These are phyloP conservation scores for Alligator mississippiensis DNA, from an alignment of 2,113 vertebrate species.

Conservation along the genomic window DNA sequence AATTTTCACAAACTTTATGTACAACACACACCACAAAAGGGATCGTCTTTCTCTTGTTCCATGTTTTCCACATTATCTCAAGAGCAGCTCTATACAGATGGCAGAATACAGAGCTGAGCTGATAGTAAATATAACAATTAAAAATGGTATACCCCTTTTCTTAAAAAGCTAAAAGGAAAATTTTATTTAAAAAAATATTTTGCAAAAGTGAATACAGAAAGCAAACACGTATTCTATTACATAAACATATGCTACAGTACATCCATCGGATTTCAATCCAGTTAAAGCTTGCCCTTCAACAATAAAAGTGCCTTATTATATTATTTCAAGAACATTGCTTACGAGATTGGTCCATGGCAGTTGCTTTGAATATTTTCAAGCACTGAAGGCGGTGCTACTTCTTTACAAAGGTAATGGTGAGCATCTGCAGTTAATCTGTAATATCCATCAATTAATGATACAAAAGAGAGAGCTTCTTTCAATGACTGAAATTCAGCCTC, in stretches of 20 bases:
- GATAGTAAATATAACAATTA: not conserved
- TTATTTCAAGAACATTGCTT: conserved; percentile 72
- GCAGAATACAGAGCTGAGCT: not conserved
- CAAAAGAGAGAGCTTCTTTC: conserved; percentile 92
- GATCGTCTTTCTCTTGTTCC: not conserved
- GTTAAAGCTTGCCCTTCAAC: not conserved
- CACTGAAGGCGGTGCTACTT: conserved; percentile 91
- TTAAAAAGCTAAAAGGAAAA: not conserved
- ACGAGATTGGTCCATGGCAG: conserved; percentile 96
- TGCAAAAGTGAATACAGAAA: too few species aligned
- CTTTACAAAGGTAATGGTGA: conserved; percentile 97
- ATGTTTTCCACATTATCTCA: not conserved
- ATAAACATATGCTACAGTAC: not conserved
- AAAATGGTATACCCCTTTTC: not conserved
- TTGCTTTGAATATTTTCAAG: conserved; percentile 93
- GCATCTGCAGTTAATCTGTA: conserved; percentile 93
- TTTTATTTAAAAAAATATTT: not conserved
- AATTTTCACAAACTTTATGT: not conserved
- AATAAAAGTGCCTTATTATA: not conserved
- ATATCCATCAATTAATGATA: conserved; percentile 96
- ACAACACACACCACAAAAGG: not conserved
- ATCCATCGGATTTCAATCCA: not conserved
- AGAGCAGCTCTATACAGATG: not conserved
- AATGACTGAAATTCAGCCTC: conserved; percentile 93
- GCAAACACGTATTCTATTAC: not conserved